Evolutionary conservation across 2,113 vertebrate species (phyloP), one percentile per base, ranked within the genome.

Genomic region (Brachirus orientalis): DNA sequence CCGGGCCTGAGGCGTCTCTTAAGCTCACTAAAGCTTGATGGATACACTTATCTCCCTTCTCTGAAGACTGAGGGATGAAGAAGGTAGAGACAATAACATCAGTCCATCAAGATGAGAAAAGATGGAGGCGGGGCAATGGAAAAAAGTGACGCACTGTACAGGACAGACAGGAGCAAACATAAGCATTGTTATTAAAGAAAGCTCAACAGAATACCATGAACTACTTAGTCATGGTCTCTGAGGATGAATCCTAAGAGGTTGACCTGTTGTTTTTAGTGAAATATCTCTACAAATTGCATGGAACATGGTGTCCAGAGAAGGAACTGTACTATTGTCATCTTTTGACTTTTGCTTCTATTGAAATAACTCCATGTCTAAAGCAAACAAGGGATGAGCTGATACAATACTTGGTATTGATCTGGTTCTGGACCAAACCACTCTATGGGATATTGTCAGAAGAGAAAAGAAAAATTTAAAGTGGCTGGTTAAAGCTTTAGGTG

Each of bases 11-110:
- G 75, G 83, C 64, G 0, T 77, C 61, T 85, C 73, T 78, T 83
- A 83, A 84, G 77, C 63, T 60, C 70, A 69, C 71, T 80, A 63
- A 77, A 59, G 74, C 83, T 36, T 82, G 53, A 80, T 78, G 66
- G 69, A 86, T 82, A 77, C 74, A 79, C 69, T 74, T 67, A 33
- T 66, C 67, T 60, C 37, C 64, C 56, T 80, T 10, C 84, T 88
- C 87, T 89, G 74, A 88, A 85, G 84, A 83, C 1, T 0, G 53
- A 55, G 50, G 13, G 51, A 55, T 81, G 75, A 89, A 82, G 69
- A 77, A 70, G 19, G 66, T 67, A 8, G 41, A 67, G 73, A 82
- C 89, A 89, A 91, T 89, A 87, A 73, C 86, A 79, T 78, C 85
- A 82, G 80, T 83, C 78, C 79, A 82, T 89, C 86, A 87, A 83